Percentiles rank a stretch among this genome's conserved stretches.
phyloP scores from a whole-genome alignment of 2,797 vertebrate species.

The Sciurus carolinensis region DNA sequence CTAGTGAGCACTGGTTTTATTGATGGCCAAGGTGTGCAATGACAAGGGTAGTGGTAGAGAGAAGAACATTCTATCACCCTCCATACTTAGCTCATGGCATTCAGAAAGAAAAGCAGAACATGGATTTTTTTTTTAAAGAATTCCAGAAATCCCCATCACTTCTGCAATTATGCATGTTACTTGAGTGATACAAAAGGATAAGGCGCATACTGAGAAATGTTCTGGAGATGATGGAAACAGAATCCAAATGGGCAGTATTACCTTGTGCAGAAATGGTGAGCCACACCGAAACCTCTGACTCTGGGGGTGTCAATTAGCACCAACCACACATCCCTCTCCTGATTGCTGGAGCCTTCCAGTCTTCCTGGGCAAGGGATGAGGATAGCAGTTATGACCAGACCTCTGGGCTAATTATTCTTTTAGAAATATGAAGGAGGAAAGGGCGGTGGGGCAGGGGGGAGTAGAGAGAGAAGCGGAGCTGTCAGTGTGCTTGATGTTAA shows the following conservation, averaged over 20 bases:
- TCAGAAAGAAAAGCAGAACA: background rate
- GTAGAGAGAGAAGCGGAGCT: conserved; percentile 64
- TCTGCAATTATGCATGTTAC: background rate
- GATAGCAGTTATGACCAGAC: background rate
- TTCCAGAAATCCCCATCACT: background rate
- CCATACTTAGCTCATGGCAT: background rate
- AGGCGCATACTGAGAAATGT: background rate
- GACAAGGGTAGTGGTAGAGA: background rate
- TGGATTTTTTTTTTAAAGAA: background rate
- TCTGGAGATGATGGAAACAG: background rate
- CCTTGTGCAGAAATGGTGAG: background rate
- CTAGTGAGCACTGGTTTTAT: background rate
- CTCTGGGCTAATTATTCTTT: conserved; percentile 11
- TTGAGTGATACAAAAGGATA: background rate
- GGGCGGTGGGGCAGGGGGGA: background rate
- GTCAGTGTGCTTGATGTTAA: conserved; percentile 81
- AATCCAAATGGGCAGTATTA: background rate
- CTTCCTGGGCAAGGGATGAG: background rate
- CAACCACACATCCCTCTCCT: background rate
- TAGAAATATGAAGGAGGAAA: conserved; percentile 40
- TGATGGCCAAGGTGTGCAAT: background rate
- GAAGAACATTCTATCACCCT: background rate
- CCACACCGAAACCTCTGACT: background rate
- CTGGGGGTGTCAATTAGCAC: background rate
- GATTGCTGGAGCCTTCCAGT: background rate